phyloP scores from a whole-genome alignment of 2,113 vertebrate species.

The Ovis aries region DNA sequence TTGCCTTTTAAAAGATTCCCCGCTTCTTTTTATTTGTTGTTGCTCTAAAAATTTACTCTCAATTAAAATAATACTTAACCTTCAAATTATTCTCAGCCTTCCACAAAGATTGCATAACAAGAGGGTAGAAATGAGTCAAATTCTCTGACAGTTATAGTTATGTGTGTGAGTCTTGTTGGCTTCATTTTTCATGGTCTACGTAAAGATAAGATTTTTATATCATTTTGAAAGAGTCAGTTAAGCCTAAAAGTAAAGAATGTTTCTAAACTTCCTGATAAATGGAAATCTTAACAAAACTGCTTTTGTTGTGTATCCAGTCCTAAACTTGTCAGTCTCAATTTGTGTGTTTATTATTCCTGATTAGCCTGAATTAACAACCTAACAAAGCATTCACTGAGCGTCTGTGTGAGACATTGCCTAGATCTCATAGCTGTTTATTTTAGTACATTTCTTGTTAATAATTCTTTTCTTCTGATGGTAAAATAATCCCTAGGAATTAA shows the following conservation, averaged over 20 bases:
- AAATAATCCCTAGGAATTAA: background rate
- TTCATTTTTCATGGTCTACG: background rate
- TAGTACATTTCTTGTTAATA: background rate
- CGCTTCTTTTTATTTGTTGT: background rate
- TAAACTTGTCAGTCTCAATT: background rate
- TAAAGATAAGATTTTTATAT: constrained; percentile 1
- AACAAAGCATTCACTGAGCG: background rate
- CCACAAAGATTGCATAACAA: background rate
- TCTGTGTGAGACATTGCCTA: background rate
- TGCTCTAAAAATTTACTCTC: background rate
- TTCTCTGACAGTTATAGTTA: background rate
- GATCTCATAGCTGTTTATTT: background rate
- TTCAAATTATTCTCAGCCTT: background rate
- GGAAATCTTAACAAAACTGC: background rate
- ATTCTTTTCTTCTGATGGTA: background rate
- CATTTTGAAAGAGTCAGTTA: background rate
- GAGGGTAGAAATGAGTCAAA: background rate
- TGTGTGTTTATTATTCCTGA: background rate
- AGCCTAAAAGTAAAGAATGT: background rate
- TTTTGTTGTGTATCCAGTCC: too few species aligned
- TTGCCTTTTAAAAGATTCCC: background rate
- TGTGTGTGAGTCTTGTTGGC: background rate
- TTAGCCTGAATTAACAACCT: background rate
- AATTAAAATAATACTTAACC: background rate
- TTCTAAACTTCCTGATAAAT: background rate